These are phyloP conservation scores for Aplocera efformata DNA, from an alignment of 2,888 invertebrate genomes.

Conservation along the genomic window DNA sequence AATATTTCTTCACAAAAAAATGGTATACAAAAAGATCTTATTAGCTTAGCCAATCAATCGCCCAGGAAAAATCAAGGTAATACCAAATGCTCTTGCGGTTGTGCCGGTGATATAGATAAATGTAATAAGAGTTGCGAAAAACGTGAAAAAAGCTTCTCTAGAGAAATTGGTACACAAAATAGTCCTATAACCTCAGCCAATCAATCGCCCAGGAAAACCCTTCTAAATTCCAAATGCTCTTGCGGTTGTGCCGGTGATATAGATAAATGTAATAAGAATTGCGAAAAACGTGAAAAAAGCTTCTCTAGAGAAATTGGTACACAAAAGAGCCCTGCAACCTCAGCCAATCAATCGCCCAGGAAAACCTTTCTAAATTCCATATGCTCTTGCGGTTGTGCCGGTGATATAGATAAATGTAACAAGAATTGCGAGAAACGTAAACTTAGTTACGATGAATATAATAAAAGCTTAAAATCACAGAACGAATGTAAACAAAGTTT, in stretches of 20 bases:
- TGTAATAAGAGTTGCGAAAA: constrained; percentile 4
- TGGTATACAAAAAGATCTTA: not conserved
- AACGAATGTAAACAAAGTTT: not conserved
- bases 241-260: constrained; percentile 9
- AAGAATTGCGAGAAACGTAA: constrained; percentile 2
- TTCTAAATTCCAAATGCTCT: not conserved
- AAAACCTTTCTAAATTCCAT: not conserved
- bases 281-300: not conserved
- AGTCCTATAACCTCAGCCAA: too few relatives aligned
- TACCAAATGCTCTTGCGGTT: constrained; percentile 15
- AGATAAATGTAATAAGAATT: constrained; percentile 2
- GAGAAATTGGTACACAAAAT: not conserved
- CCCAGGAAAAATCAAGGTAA: too few relatives aligned
- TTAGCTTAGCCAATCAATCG: too few relatives aligned
- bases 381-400: constrained; percentile 12
- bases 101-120: constrained; percentile 7
- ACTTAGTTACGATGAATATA: not conserved
- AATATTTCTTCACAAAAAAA: not conserved
- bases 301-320: too few relatives aligned
- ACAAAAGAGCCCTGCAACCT: too few relatives aligned
- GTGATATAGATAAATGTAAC: constrained; percentile 1
- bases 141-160: not conserved
- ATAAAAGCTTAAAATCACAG: not conserved
- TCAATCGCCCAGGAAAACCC: too few relatives aligned
- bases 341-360: too few relatives aligned